Evolutionary conservation across 2,113 vertebrate species (phyloP).

Genomic region (Bucco capensis): DNA sequence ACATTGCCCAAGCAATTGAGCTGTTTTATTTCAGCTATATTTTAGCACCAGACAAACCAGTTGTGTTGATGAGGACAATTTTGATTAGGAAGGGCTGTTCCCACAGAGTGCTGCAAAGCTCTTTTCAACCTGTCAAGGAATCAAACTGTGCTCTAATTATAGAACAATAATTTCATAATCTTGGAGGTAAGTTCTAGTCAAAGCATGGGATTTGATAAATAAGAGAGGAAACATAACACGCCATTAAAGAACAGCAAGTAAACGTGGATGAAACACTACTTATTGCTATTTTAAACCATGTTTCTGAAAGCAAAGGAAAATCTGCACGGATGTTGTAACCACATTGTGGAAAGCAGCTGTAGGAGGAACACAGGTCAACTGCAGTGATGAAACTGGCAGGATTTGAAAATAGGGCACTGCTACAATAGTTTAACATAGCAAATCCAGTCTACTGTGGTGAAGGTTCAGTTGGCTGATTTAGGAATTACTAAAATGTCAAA

Average conservation of each 20-base stretch:
- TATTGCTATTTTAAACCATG: not conserved
- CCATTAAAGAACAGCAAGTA: not conserved
- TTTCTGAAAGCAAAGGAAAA: constrained; percentile 14
- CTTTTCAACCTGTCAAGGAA: constrained; percentile 30
- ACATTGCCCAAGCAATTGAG: not conserved
- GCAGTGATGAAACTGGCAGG: constrained; percentile 13
- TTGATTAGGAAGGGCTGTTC: constrained; percentile 1
- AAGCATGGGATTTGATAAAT: not conserved
- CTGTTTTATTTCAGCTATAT: not conserved
- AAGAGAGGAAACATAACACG: not conserved
- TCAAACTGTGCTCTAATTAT: constrained; percentile 23
- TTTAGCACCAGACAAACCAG: not conserved
- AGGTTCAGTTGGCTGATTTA: constrained; percentile 9
- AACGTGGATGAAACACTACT: not conserved
- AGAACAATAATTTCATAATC: not conserved
- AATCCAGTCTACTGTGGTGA: not conserved
- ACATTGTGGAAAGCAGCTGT: not conserved
- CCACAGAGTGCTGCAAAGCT: not conserved
- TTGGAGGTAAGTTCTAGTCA: constrained; percentile 10
- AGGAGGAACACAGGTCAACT: constrained; percentile 3
- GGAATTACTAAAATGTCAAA: constrained; percentile 15
- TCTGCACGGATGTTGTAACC: not conserved
- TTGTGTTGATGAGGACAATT: not conserved
- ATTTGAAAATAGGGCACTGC: not conserved
- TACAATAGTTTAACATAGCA: not conserved